Conservation (phyloP, 2,797 vertebrate genomes). For the Sylvilagus floridanus region DNA sequence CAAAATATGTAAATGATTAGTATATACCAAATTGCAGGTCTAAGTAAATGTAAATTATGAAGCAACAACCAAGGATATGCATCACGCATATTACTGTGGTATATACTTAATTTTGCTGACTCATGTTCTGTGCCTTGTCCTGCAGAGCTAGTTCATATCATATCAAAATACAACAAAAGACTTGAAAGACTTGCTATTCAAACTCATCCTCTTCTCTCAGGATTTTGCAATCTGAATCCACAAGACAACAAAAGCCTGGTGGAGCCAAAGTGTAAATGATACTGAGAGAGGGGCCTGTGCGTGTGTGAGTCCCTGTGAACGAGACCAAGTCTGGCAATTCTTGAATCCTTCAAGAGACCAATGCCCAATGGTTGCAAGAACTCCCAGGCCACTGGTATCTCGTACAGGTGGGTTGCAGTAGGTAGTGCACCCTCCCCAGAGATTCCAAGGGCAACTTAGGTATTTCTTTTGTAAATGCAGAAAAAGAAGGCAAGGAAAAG, state of each 20-base stretch:
- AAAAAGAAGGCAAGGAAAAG: neutral
- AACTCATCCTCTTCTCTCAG: neutral
- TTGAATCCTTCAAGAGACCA: neutral
- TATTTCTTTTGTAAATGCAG: neutral
- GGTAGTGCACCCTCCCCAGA: neutral
- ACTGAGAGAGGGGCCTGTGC: neutral
- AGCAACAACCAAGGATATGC: neutral
- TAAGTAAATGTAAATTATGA: conserved; percentile 29
- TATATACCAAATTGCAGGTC: neutral
- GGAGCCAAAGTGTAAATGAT: neutral
- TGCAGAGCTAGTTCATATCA: neutral
- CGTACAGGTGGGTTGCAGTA: neutral
- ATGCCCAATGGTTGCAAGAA: neutral
- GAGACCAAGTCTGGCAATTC: neutral
- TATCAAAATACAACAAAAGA: too few relatives aligned
- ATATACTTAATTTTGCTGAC: conserved; percentile 43
- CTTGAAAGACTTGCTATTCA: neutral
- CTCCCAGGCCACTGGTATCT: neutral
- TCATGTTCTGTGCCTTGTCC: neutral
- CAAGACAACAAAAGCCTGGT: neutral
- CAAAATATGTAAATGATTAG: conserved; percentile 13
- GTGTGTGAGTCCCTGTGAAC: neutral
- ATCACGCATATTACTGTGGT: neutral
- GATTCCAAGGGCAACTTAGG: neutral
- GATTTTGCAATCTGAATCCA: conserved; percentile 18